phyloP scores from a whole-genome alignment of 2,113 vertebrate genomes.

The Chloebia gouldiae region DNA sequence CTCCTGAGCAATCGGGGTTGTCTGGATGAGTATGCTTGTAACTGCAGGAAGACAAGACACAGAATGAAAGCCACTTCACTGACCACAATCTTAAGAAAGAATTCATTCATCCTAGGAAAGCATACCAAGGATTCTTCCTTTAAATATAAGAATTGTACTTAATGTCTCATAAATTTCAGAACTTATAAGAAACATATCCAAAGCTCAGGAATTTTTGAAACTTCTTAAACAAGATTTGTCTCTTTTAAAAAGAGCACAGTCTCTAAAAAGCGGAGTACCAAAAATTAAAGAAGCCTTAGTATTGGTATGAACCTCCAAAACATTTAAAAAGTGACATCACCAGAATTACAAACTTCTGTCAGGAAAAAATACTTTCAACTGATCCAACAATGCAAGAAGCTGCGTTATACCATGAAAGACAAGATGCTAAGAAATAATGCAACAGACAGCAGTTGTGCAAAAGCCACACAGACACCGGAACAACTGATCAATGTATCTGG shows the following conservation, averaged over 20 bases:
- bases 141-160: not conserved
- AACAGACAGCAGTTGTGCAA: not conserved
- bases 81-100: not conserved
- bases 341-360: not conserved
- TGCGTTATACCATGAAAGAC: not conserved
- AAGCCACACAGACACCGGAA: not conserved
- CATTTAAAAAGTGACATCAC: not conserved
- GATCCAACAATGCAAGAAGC: not conserved
- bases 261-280: not conserved
- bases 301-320: not conserved
- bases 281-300: not conserved
- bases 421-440: not conserved
- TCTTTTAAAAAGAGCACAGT: not conserved
- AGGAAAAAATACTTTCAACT: not conserved
- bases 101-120: not conserved
- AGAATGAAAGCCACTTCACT: not conserved
- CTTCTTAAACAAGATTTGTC: not conserved
- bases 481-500: not conserved
- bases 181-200: not conserved
- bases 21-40: conserved; percentile 81
- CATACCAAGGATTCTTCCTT: not conserved
- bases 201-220: not conserved
- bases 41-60: conserved; percentile 67
- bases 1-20: conserved; percentile 78
- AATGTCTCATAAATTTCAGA: not conserved